Base-by-base conservation (phyloP, 2,888 invertebrate genomes). In the Lepidonotus clava region DNA sequence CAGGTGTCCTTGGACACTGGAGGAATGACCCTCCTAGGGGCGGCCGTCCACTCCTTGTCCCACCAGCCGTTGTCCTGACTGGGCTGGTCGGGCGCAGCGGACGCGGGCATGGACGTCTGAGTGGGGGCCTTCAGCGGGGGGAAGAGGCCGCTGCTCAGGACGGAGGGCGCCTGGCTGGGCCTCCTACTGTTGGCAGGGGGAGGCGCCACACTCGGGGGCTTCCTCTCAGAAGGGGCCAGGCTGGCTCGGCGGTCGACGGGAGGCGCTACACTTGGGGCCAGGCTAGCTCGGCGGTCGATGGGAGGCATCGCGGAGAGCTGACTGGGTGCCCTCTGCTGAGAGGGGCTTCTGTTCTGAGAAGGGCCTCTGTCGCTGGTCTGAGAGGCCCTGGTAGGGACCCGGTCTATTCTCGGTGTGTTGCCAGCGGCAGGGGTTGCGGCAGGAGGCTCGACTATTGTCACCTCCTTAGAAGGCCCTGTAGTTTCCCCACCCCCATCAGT, bases 21-120 rank as follows among this genome's bases (percentile, higher is more conserved):
- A 76, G 76, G 76, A 76, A 76, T 76, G 24, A 76, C 40, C 76
- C 76, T 76, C 36, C 76, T 76, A 28, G 76, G 76, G 4, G 76
- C 38, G 36, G 76, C 38, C 24, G 4, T 4, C 76, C 76, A 76
- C 1, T 76, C 76, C 6, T 76, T 40, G 36, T 40, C 76, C 76
- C 76, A 76, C 61, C 61, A 61, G 61, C 61, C 28, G 28, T 14
- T 28, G n/a, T n/a, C n/a, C n/a, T n/a, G n/a, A n/a, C n/a, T n/a
- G 0, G 4, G 28, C 24, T 24, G 28, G 1, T 21, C 8, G 11
- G 5, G 4, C 38, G 34, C 21, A 6, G 6, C 11, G 34, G 38
- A 4, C 5, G 76, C 38, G 34, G 76, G 76, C 0, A n/a, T 1
- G n/a, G 11, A 11, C 32, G 8, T 28, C 76, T 76, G 76, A n/a